These are phyloP conservation scores for Sporophila hypoxantha DNA, from an alignment of 2,113 vertebrate genomes.

Conservation along the genomic window DNA sequence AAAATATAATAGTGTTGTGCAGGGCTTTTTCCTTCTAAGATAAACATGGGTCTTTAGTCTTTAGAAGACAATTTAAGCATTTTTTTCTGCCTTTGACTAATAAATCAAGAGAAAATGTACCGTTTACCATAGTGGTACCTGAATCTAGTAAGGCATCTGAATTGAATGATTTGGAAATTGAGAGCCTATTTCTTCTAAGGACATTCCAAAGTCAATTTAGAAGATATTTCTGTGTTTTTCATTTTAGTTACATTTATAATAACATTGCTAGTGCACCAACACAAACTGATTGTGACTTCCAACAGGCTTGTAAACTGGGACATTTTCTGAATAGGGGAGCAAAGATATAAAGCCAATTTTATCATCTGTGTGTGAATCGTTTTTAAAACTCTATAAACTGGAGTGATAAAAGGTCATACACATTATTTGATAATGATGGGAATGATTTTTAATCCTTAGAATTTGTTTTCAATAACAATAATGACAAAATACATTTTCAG, in stretches of 20 bases:
- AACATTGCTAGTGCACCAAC: background rate
- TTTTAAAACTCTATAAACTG: background rate
- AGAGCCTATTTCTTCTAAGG: background rate
- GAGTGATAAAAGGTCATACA: background rate
- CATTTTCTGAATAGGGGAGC: background rate
- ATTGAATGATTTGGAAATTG: background rate
- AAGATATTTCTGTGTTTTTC: background rate
- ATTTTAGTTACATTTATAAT: background rate
- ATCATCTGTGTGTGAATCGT: background rate
- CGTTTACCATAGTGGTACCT: background rate
- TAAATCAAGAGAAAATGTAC: slow-evolving; percentile 7
- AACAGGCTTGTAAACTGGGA: background rate
- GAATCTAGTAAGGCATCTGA: background rate
- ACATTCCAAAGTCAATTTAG: background rate
- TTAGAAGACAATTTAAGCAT: background rate
- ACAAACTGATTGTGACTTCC: background rate
- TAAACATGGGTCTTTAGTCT: background rate
- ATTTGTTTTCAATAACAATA: background rate
- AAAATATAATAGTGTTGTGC: background rate
- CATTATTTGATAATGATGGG: fast-evolving
- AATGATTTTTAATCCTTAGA: background rate
- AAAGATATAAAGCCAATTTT: background rate
- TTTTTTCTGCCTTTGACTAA: background rate
- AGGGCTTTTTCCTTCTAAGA: background rate
- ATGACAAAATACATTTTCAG: background rate